Conservation (phyloP, 2,888 invertebrate species). For the Anarsia innoxiella region DNA sequence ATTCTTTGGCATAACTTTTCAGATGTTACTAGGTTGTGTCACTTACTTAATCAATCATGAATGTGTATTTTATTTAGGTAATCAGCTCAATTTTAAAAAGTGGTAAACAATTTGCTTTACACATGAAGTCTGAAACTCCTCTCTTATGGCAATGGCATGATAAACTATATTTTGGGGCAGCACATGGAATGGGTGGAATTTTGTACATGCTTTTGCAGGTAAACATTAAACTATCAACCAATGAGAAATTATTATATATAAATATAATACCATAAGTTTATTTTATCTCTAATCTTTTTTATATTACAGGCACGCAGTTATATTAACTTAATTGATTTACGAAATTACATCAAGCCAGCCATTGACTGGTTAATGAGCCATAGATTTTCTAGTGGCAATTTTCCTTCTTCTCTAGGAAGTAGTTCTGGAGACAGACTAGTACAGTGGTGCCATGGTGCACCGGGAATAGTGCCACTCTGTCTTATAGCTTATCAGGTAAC, state of each 20-base stretch:
- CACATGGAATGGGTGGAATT: slow-evolving; percentile 92
- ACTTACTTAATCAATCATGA: neutral
- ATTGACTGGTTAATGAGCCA: slow-evolving; percentile 77
- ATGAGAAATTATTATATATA: too few relatives aligned
- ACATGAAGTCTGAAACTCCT: slow-evolving; percentile 74
- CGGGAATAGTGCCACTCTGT: slow-evolving; percentile 86
- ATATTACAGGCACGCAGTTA: slow-evolving; percentile 69
- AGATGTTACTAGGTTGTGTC: too few relatives aligned
- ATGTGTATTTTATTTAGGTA: slow-evolving; percentile 63
- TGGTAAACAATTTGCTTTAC: slow-evolving; percentile 76
- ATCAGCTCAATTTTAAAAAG: slow-evolving; percentile 75
- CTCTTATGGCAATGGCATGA: slow-evolving; percentile 92
- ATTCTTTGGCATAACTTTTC: neutral
- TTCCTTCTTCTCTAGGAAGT: slow-evolving; percentile 84
- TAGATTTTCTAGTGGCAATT: slow-evolving; percentile 79
- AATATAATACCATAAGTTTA: too few relatives aligned
- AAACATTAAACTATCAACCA: too few relatives aligned
- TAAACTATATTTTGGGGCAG: slow-evolving; percentile 90
- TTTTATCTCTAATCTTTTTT: slow-evolving; percentile 1
- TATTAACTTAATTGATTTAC: slow-evolving; percentile 73
- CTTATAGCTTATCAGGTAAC: slow-evolving; percentile 80
- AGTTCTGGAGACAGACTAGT: slow-evolving; percentile 82
- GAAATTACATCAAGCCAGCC: slow-evolving; percentile 76
- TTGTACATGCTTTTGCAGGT: slow-evolving; percentile 88
- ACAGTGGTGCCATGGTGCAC: slow-evolving; percentile 97